These are phyloP conservation scores for Ceyx margarethae DNA, from an alignment of 2,113 vertebrate species.

Conservation along the genomic window DNA sequence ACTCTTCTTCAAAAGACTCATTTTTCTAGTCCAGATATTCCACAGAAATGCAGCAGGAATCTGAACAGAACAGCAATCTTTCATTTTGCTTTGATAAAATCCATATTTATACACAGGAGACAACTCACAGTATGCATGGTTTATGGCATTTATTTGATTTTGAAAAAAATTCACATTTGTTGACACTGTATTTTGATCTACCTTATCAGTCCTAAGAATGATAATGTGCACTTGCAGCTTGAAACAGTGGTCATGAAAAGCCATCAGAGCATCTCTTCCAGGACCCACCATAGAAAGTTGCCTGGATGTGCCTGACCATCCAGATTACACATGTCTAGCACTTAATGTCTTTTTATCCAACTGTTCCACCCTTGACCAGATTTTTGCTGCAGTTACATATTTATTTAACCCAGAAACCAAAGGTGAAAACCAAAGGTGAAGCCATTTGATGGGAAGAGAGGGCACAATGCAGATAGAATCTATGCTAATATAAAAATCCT, in stretches of 20 bases:
- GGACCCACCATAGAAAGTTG: fast-evolving
- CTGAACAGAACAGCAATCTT: background rate
- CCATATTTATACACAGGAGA: background rate
- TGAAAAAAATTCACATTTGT: background rate
- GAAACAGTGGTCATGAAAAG: background rate
- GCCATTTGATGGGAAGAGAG: background rate
- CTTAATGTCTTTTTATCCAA: background rate
- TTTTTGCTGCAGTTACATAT: background rate
- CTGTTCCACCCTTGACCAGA: background rate
- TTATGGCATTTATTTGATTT: background rate
- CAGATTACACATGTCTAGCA: background rate
- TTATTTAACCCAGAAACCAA: background rate
- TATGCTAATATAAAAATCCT: background rate
- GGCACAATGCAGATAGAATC: background rate
- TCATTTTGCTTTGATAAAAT: background rate
- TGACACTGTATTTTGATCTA: background rate
- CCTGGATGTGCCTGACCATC: background rate
- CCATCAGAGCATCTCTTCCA: background rate
- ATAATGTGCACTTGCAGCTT: background rate
- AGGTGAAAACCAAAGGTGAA: background rate
- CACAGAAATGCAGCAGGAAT: background rate
- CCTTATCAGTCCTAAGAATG: background rate
- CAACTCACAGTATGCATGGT: background rate
- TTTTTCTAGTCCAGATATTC: background rate
- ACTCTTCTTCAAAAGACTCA: background rate